These are phyloP conservation scores for Xerus inauris DNA, from an alignment of 2,113 vertebrate species.

Conservation along the genomic window DNA sequence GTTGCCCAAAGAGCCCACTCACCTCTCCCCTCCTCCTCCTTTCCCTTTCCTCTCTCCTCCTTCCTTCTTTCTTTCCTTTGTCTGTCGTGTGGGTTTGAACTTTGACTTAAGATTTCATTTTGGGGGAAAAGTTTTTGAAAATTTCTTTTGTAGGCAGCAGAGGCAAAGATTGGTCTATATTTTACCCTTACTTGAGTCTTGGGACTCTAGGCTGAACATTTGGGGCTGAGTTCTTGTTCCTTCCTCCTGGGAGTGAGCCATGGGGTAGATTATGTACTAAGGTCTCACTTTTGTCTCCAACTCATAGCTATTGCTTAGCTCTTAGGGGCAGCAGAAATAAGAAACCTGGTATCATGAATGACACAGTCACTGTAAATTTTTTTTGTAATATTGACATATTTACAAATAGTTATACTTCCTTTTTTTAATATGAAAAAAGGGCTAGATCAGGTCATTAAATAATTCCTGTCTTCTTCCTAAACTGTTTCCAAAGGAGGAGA, in stretches of 20 bases:
- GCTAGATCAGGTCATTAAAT: neutral
- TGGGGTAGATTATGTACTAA: neutral
- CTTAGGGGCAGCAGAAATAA: neutral
- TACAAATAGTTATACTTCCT: neutral
- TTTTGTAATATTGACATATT: neutral
- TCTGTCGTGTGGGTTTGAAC: neutral
- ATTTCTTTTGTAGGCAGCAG: neutral
- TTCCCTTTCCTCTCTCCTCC: too few species aligned
- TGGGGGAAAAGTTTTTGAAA: slow-evolving; percentile 1
- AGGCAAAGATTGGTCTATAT: neutral
- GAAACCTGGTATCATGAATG: neutral
- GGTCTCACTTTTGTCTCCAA: neutral
- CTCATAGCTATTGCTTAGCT: neutral
- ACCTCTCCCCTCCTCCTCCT: too few species aligned
- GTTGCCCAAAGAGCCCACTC: neutral
- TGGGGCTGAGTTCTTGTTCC: neutral
- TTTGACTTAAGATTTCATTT: slow-evolving; percentile 15
- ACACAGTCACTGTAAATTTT: neutral
- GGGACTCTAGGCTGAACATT: neutral
- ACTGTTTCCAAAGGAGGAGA: neutral
- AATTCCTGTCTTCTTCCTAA: neutral
- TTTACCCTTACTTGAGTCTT: neutral
- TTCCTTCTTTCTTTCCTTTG: neutral
- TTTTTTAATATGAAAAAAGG: neutral
- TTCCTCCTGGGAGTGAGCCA: neutral